Base-by-base conservation (phyloP, 2,797 vertebrate species). In the Cirrhinus molitorella region DNA sequence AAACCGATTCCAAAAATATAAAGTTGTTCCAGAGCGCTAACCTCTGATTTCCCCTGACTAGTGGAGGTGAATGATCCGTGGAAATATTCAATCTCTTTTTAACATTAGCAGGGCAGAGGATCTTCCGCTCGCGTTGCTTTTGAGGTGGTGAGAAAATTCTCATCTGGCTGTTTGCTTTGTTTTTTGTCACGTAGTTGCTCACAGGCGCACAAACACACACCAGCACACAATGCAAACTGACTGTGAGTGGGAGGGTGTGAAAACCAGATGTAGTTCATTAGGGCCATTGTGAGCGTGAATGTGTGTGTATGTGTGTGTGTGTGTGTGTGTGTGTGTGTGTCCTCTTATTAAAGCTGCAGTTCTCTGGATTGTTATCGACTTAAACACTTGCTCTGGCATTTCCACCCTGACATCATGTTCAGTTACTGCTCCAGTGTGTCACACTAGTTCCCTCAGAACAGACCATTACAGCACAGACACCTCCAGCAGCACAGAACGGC, bases 261-360 rank as follows among this genome's bases (percentile, higher is more conserved):
- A 72, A 84, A 84, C 91, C 94, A 95, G 94, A 94, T 94, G 94
- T 93, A 92, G 91, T 93, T 95, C 92, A 93, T 95, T 95, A 94
- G 89, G 90, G 87, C 89, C 85, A 83, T 85, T 88, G 90, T 91
- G 79, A 70, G 93, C 91, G 23, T 76, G 65, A n/a, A 28, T 79
- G 75, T 70, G n/a, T 34, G 31, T 34, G 31, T 34, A 4, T 40
- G 53, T 28, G 28, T 31, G 25, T 51, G 71, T 34, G 25, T 21
- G 43, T 19, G 6, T 23, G 70, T 79, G 40, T 21, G 55, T 28
- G 77, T 72, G 73, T 85, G 80, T 73, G 79, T 79, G 63, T 43
- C 47, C 79, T 80, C 79, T 88, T 84, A 76, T 86, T 85, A 85
- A 55, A 80, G 63, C 65, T 80, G 47, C 67, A 81, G 83, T 88